These are phyloP conservation scores for Sinocyclocheilus rhinocerous DNA, from an alignment of 2,113 vertebrate species.

Conservation along the genomic window DNA sequence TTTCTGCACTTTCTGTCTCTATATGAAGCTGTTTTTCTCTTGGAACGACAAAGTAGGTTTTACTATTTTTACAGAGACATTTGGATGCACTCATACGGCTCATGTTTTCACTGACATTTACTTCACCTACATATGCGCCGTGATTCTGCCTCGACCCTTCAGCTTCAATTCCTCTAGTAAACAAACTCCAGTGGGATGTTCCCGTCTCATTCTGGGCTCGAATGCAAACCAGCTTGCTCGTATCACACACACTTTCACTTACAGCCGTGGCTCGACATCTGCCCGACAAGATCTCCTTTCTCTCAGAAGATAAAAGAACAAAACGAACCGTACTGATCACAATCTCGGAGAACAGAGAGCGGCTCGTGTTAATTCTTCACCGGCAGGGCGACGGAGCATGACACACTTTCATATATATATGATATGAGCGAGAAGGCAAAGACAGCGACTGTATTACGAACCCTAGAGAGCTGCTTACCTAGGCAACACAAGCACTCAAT, in stretches of 20 bases:
- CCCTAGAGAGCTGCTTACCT: neutral
- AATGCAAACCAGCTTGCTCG: neutral
- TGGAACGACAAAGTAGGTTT: neutral
- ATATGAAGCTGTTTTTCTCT: neutral
- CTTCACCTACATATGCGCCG: constrained; percentile 6
- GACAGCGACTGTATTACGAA: neutral
- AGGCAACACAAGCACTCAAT: neutral
- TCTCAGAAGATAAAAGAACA: constrained; percentile 10
- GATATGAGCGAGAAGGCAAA: neutral
- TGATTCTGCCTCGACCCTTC: neutral
- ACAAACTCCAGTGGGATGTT: neutral
- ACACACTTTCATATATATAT: neutral
- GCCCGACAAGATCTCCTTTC: neutral
- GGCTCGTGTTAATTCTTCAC: neutral
- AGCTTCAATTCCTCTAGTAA: constrained; percentile 21
- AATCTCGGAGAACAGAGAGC: neutral
- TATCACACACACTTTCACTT: neutral
- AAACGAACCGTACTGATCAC: neutral
- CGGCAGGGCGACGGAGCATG: neutral
- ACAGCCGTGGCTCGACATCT: neutral
- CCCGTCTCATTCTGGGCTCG: neutral
- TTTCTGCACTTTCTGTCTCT: neutral
- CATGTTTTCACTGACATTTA: constrained; percentile 36
- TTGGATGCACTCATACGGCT: neutral
- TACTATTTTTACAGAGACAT: neutral